Evolutionary conservation across 2,888 invertebrate genomes (phyloP).

Genomic region (Euphydryas editha): DNA sequence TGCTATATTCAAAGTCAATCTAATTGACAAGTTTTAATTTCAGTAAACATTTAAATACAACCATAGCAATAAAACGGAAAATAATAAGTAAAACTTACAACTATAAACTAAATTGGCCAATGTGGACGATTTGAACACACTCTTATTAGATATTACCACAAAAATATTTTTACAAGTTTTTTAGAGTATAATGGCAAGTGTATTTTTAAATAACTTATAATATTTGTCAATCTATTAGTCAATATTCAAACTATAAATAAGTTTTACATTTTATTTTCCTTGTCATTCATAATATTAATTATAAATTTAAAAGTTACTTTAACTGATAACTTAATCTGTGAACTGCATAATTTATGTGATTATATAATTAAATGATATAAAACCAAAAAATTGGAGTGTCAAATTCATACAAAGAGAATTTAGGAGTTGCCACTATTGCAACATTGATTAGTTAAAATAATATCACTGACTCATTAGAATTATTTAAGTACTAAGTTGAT

Average conservation of each 20-base stretch:
- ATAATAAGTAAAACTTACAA: slow-evolving; percentile 1
- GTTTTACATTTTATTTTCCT: no score
- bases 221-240: background rate
- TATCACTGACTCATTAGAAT: background rate
- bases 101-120: background rate
- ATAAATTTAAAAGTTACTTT: no score
- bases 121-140: slow-evolving; percentile 1
- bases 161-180: background rate
- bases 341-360: background rate
- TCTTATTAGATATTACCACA: background rate
- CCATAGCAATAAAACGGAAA: background rate
- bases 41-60: background rate
- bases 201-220: background rate
- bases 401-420: background rate
- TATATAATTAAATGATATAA: background rate
- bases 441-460: background rate
- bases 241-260: background rate
- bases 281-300: no score
- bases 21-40: background rate
- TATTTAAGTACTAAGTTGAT: slow-evolving; percentile 9
- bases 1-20: background rate
- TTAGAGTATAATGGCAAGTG: background rate
- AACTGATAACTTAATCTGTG: background rate
- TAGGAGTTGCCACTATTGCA: background rate
- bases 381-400: background rate